Evolutionary conservation across 2,797 vertebrate genomes (phyloP), one percentile per base, ranked within the genome.

Genomic region (Rallus crepitans): DNA sequence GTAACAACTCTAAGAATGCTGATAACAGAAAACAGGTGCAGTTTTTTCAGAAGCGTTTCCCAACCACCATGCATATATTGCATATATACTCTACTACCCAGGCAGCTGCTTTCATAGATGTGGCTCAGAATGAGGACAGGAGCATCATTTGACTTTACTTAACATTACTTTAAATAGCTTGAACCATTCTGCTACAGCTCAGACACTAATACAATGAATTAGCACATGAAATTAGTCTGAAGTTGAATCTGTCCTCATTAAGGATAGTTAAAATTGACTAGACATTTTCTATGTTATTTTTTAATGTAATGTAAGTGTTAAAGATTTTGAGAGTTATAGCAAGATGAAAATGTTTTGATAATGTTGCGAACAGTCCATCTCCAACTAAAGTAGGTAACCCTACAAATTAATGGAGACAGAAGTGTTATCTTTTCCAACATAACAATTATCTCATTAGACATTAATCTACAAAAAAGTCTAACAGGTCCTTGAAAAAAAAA

Each of bases 61-160:
- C 42, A 87, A 30, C 6, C 23, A 55, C 39, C 8, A 37, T 2
- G 12, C 25, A 30, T 52, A 65, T 30, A 47, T 9, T 2, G 12
- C 25, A 30, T 52, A 65, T 30, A 47, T 9, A 90, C 11, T 77
- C 61, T 55, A 30, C 64, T 60, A 89, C 61, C 47, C 25, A 87
- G n/a, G 39, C 48, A 80, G 79, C 30, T 66, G 37, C 18, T 88
- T 76, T 14, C 63, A 52, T 50, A 60, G 55, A 66, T 69, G 42
- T 82, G 61, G 45, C 57, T 89, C 56, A 52, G 64, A 95, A 81
- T 28, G 35, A 91, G 87, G 76, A 70, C 11, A 42, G 75, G 15
- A 90, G 35, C 40, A 83, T 81, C 92, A 90, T 93, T 95, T 88
- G 75, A 69, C 77, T 90, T 84, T 73, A 85, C 80, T 95, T 92